Evolutionary conservation across 2,888 invertebrate genomes (phyloP), one percentile per base, ranked within the genome.

Genomic region (Nephrotoma flavescens): DNA sequence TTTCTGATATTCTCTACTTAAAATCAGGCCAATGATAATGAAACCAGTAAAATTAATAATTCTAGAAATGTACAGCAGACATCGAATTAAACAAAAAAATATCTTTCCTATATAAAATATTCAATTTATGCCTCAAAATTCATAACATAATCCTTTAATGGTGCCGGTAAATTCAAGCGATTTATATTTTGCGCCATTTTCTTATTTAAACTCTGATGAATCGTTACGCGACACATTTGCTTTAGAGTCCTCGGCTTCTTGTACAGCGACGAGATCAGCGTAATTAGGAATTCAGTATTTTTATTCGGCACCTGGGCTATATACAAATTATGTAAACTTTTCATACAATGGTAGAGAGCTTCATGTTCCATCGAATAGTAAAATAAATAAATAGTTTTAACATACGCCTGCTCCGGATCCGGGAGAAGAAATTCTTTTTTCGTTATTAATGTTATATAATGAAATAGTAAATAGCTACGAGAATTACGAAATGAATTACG

Each of bases 391-490:
- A 96, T 93, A 86, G 96, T 93, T 88, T 94, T 93, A 85, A 94
- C 93, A 89, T 94, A 95, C 47, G 93, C 92, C 89, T 94, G 92
- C 86, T 94, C 93, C 9, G 94, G 93, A 90, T 95, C 94, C 88
- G 92, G 92, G 83, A 94, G 92, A 87, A 94, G 91, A 89, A 93
- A 93, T 89, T 94, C 94, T 89, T 95, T 94, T 88, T 94, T 93
- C 88, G 95, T 94, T 88, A 95, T 93, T 89, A 95, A 91, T 91
- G 95, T 94, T 88, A 96, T 94, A 90, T 95, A 96, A 90, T 95
- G 94, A 89, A 94, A 95, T 86, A 95, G 92, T 88, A 95, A 93
- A 91, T 94, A 93, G 11, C 44, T 86, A 89, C 92, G 90, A 57
- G 92, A 92, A 88, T 91, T 92, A 88, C 92, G 92, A 89, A 92